Conservation (phyloP, 2,888 invertebrate genomes). For the Bursaphelenchus okinawaensis region DNA sequence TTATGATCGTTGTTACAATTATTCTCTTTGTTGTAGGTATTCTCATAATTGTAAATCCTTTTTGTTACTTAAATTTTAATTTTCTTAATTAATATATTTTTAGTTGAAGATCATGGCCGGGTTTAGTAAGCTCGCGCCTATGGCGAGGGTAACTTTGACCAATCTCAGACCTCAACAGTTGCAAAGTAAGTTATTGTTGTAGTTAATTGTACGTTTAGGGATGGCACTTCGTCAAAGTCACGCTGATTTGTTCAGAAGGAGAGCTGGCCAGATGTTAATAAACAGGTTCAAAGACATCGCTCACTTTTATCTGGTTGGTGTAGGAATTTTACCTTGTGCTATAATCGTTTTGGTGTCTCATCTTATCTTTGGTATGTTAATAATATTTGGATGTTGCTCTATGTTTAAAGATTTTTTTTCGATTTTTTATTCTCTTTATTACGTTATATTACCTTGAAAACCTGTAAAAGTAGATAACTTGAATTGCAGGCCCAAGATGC, state of each 20-base stretch:
- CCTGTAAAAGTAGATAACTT: no score
- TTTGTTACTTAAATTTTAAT: no score
- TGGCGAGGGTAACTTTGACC: not conserved
- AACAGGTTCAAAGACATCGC: slow-evolving; percentile 51
- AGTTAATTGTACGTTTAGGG: not conserved
- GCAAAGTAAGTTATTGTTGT: slow-evolving; percentile 2
- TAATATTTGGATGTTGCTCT: no score
- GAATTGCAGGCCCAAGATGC: slow-evolving; percentile 26
- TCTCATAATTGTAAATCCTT: no score
- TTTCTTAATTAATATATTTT: not conserved
- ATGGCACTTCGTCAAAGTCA: slow-evolving; percentile 18
- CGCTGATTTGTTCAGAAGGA: slow-evolving; percentile 46
- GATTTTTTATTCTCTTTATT: not conserved
- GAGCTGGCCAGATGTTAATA: slow-evolving; percentile 49
- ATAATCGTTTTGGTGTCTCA: slow-evolving; percentile 22
- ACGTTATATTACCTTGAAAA: not conserved
- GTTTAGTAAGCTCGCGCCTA: slow-evolving; percentile 8
- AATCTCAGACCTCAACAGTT: not conserved
- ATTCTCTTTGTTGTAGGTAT: no score
- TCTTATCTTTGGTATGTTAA: slow-evolving; percentile 13
- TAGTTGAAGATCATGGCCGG: not conserved
- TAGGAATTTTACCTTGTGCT: slow-evolving; percentile 45
- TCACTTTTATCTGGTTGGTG: slow-evolving; percentile 52
- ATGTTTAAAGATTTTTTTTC: no score
- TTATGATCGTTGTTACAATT: not conserved